Evolutionary conservation across 2,888 invertebrate genomes (phyloP).

Genomic region (Hypselothyrea guttata): DNA sequence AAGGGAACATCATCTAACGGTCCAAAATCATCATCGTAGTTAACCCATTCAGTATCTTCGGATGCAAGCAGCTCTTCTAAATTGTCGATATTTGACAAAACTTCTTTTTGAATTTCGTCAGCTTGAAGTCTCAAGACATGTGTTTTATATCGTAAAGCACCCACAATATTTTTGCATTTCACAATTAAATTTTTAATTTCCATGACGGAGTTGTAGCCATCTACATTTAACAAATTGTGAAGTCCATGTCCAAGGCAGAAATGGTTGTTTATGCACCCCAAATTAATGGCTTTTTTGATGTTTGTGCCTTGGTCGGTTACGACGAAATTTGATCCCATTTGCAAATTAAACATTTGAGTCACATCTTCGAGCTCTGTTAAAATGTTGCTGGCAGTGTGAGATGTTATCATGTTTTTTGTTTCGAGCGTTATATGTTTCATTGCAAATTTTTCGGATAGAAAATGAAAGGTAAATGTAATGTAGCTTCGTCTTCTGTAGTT

Average conservation of each 20-base stretch:
- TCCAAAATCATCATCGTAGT: background rate
- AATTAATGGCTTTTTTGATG: slow-evolving; percentile 7
- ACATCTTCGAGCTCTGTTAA: slow-evolving; percentile 9
- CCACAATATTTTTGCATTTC: background rate
- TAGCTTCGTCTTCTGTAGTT: slow-evolving; percentile 8
- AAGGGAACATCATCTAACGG: slow-evolving; percentile 6
- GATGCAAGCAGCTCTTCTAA: slow-evolving; percentile 1
- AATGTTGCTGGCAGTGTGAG: slow-evolving; percentile 4
- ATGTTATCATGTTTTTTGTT: too few relatives aligned
- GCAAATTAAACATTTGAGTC: slow-evolving; percentile 8
- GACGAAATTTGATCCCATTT: slow-evolving; percentile 7
- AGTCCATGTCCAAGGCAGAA: slow-evolving; percentile 1
- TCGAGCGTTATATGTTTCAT: slow-evolving; percentile 8
- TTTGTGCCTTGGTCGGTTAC: slow-evolving; percentile 4
- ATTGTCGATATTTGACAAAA: slow-evolving; percentile 2
- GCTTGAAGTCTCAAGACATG: too few relatives aligned
- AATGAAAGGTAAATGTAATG: slow-evolving; percentile 12
- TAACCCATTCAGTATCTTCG: slow-evolving; percentile 2
- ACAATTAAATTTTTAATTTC: slow-evolving; percentile 2
- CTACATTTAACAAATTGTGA: slow-evolving; percentile 1
- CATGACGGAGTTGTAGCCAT: background rate
- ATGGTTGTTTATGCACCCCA: background rate
- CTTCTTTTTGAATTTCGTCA: too few relatives aligned
- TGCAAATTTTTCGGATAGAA: slow-evolving; percentile 4
- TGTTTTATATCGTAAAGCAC: too few relatives aligned